Evolutionary conservation across 2,888 invertebrate genomes (phyloP).

Genomic region (Thelaira solivaga): DNA sequence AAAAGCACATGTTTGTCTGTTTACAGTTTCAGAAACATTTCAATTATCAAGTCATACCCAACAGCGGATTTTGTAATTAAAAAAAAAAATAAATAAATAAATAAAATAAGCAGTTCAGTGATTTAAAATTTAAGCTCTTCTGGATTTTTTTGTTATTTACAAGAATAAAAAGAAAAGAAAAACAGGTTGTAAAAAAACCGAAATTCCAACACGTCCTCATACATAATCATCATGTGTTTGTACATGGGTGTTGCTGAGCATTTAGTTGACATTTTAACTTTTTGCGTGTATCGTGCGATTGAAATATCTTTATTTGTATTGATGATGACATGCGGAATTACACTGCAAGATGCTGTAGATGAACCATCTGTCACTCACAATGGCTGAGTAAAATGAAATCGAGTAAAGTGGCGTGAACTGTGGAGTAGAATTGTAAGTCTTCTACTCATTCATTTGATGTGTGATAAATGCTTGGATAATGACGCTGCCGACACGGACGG

Average conservation of each 20-base stretch:
- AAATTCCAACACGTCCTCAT: too few species aligned
- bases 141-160: too few species aligned
- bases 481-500: conserved; percentile 33
- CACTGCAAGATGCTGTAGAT: conserved; percentile 27
- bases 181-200: neutral
- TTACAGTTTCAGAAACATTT: neutral
- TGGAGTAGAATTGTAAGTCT: too few species aligned
- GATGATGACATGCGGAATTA: conserved; percentile 70
- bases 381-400: too few species aligned
- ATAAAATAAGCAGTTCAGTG: neutral
- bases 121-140: too few species aligned
- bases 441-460: neutral
- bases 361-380: conserved; percentile 52
- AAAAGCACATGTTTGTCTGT: neutral
- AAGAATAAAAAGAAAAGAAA: neutral
- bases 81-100: too few species aligned
- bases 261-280: conserved; percentile 71
- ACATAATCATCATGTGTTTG: conserved; percentile 67
- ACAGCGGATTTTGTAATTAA: neutral
- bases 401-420: too few species aligned
- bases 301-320: conserved; percentile 70
- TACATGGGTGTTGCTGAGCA: conserved; percentile 71
- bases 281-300: conserved; percentile 71
- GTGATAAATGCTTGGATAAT: conserved; percentile 38
- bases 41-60: neutral